These are phyloP conservation scores for Aphodius granarius DNA, from an alignment of 2,888 invertebrate genomes.

Conservation along the genomic window DNA sequence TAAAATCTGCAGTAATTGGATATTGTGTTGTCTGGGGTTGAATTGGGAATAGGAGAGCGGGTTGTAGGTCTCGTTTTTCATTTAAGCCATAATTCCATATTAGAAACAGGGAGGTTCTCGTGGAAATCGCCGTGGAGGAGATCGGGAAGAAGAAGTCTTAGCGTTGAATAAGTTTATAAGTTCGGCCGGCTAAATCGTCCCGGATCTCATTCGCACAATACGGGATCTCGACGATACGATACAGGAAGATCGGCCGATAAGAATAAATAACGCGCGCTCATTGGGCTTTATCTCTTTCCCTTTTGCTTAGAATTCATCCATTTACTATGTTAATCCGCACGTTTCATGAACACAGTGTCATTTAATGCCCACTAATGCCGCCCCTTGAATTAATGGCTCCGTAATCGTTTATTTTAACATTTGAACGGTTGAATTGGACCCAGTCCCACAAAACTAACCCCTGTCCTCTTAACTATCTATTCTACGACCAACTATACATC, in stretches of 20 bases:
- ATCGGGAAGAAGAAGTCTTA: neutral
- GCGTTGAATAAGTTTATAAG: constrained; percentile 39
- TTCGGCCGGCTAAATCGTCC: constrained; percentile 42
- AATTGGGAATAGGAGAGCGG: neutral
- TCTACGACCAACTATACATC: neutral
- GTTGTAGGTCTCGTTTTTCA: neutral
- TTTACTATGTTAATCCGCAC: constrained; percentile 53
- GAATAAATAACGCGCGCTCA: constrained; percentile 51
- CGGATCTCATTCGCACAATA: constrained; percentile 46
- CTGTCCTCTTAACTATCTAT: neutral
- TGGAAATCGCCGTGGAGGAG: neutral
- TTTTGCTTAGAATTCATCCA: constrained; percentile 50
- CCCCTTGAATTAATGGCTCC: constrained; percentile 46
- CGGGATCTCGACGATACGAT: constrained; percentile 45
- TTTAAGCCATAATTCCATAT: neutral
- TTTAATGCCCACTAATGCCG: constrained; percentile 49
- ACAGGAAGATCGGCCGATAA: constrained; percentile 50
- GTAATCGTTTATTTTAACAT: constrained; percentile 40
- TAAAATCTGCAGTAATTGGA: neutral
- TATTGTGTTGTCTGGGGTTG: neutral
- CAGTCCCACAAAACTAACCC: neutral
- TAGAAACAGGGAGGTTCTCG: neutral
- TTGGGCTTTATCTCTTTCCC: constrained; percentile 48
- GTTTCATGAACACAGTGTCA: constrained; percentile 51
- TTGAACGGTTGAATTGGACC: constrained; percentile 1